Evolutionary conservation across 2,113 vertebrate species (phyloP), one percentile per base, ranked within the genome.

Genomic region (Bufo gargarizans): DNA sequence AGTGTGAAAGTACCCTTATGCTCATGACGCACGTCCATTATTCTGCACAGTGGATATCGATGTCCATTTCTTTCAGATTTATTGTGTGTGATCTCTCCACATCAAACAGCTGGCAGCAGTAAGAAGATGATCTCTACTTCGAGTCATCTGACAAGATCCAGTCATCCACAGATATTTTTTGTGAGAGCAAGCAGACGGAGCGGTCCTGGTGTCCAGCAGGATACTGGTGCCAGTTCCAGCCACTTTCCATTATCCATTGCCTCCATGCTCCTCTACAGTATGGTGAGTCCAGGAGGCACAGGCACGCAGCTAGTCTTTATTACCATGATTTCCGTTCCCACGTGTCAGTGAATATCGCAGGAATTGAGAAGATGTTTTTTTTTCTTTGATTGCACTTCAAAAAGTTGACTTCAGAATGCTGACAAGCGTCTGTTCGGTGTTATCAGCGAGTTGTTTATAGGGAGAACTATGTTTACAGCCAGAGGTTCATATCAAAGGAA

Each of bases 371-470:
- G 13, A 33, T 33, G 33, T 33, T 74, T 69, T 78, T 47, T 47
- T 76, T 76, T 76, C 16, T 76, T 76, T 76, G 72, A 50, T 76
- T 49, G 47, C 49, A 50, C 47, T 76, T 76, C 72, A 76, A 8
- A 76, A 49, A 49, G 72, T 45, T 50, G 16, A 49, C 8, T 71
- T n/a, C 7, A 22, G n/a, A 67, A 19, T 8, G 45, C 72, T 7
- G 69, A 71, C n/a, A 16, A 45, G 9, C 86, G 91, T 86, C 91
- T 89, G 86, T 84, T 89, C 85, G 88, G 17, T 91, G 90, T 79
- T 84, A 72, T 72, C 90, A 87, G 86, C 89, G 58, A 90, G 92
- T 74, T 91, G 91, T 90, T 93, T 89, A 91, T 91, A 90, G 93
- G 92, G 83, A 77, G 83, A 82, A 78, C 16, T 56, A 79, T 91